These are phyloP conservation scores for Cheilosia vulpina DNA, from an alignment of 2,888 invertebrate species.

Conservation along the genomic window DNA sequence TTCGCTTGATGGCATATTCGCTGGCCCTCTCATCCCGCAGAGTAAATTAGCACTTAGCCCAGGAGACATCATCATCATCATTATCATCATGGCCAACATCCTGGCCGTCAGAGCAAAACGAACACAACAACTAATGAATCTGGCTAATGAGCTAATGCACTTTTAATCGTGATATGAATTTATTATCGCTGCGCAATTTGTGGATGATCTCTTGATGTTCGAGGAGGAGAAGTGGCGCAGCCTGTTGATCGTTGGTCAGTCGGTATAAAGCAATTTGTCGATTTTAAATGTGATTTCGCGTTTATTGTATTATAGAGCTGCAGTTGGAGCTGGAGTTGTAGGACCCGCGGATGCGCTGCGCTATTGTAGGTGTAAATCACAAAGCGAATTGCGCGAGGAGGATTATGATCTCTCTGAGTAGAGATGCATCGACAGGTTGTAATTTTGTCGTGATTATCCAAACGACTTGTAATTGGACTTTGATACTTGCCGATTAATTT, in stretches of 20 bases:
- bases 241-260: constrained; percentile 33
- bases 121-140: constrained; percentile 63
- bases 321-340: not conserved
- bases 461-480: constrained; percentile 63
- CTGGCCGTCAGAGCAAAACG: not conserved
- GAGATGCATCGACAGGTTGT: constrained; percentile 44
- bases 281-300: constrained; percentile 57
- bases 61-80: constrained; percentile 69
- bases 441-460: constrained; percentile 49
- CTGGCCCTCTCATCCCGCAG: constrained; percentile 34
- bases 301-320: not conserved
- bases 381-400: constrained; percentile 42
- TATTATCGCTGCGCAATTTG: constrained; percentile 63
- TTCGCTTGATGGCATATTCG: constrained; percentile 52
- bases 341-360: not conserved
- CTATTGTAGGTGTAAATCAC: constrained; percentile 58
- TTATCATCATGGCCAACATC: constrained; percentile 10
- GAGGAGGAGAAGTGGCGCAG: not conserved
- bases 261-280: constrained; percentile 66
- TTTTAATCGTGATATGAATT: constrained; percentile 75
- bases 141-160: constrained; percentile 75
- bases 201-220: constrained; percentile 43
- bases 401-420: constrained; percentile 42
- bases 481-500: constrained; percentile 33
- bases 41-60: constrained; percentile 64